These are phyloP conservation scores for Nematolebias whitei DNA, from an alignment of 2,113 vertebrate genomes.

Conservation along the genomic window DNA sequence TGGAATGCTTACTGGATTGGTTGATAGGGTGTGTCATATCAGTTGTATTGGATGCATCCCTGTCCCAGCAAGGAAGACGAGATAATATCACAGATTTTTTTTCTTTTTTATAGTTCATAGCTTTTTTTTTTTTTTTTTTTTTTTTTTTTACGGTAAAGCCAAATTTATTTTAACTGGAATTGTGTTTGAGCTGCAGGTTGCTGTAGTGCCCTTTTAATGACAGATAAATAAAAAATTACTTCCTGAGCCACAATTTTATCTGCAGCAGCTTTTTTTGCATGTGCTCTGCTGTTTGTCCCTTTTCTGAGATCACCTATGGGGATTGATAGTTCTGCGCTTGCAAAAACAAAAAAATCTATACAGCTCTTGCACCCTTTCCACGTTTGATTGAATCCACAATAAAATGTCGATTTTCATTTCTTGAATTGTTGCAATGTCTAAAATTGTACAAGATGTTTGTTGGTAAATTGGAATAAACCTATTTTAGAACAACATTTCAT, in stretches of 20 bases:
- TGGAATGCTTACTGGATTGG: too few relatives aligned
- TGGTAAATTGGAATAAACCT: conserved; percentile 44
- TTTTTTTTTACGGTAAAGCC: too few relatives aligned
- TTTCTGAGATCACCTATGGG: conserved; percentile 58
- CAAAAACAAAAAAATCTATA: conserved; percentile 69
- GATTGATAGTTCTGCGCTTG: conserved; percentile 66
- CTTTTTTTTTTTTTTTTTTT: too few relatives aligned
- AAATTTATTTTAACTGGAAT: too few relatives aligned
- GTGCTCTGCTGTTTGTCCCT: conserved; percentile 27
- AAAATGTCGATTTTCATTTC: conserved; percentile 67
- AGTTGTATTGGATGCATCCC: too few relatives aligned
- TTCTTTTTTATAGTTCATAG: too few relatives aligned
- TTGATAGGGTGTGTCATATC: too few relatives aligned
- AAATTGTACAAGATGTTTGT: conserved; percentile 32
- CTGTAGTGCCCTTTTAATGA: background rate
- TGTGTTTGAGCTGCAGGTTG: background rate
- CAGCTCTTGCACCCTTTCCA: conserved; percentile 54
- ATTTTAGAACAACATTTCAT: conserved; percentile 33
- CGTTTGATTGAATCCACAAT: conserved; percentile 59
- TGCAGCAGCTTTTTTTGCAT: conserved; percentile 27
- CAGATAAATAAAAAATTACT: conserved; percentile 27
- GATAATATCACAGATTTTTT: too few relatives aligned
- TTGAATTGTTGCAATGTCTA: conserved; percentile 32
- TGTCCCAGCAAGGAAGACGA: too few relatives aligned
- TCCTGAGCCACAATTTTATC: conserved; percentile 17